Percentiles rank a stretch among this genome's conserved stretches.
phyloP scores from a whole-genome alignment of 1,140 invertebrate genomes.

The Platyura marginata region DNA sequence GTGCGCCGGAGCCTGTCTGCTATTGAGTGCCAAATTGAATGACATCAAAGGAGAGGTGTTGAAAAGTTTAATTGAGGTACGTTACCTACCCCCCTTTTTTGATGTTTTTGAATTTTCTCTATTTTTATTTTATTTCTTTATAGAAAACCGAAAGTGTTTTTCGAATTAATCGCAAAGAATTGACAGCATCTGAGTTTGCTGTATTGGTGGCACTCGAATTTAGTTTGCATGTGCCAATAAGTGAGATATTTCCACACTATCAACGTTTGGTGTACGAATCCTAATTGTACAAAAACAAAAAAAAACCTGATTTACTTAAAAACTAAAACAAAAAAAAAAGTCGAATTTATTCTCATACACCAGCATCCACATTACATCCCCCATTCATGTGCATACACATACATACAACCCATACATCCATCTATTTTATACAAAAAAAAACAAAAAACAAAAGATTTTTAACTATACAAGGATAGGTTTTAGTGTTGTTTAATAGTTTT shows the following conservation, averaged over 20 bases:
- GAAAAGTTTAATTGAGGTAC: constrained; percentile 72
- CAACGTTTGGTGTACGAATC: constrained; percentile 79
- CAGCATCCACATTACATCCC: no score
- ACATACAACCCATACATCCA: no score
- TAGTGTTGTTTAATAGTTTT: no score
- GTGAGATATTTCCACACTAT: constrained; percentile 87
- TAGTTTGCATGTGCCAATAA: constrained; percentile 75
- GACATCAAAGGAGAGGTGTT: constrained; percentile 83
- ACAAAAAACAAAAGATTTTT: no score
- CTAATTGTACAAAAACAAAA: no score
- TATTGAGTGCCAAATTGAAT: constrained; percentile 89
- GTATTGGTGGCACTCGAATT: constrained; percentile 90
- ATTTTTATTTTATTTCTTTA: constrained; percentile 14
- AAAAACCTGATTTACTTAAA: no score
- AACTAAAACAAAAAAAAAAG: no score
- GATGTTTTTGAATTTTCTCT: background rate
- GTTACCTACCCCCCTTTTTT: constrained; percentile 4
- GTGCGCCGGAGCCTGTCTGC: constrained; percentile 83
- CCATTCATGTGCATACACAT: no score
- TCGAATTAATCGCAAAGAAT: constrained; percentile 76
- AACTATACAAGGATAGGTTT: no score
- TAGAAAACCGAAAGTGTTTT: constrained; percentile 81
- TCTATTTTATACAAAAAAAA: no score
- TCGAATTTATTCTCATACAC: no score
- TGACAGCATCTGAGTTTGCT: constrained; percentile 82